phyloP scores from a whole-genome alignment of 2,888 invertebrate species.

The Euclidia mi region DNA sequence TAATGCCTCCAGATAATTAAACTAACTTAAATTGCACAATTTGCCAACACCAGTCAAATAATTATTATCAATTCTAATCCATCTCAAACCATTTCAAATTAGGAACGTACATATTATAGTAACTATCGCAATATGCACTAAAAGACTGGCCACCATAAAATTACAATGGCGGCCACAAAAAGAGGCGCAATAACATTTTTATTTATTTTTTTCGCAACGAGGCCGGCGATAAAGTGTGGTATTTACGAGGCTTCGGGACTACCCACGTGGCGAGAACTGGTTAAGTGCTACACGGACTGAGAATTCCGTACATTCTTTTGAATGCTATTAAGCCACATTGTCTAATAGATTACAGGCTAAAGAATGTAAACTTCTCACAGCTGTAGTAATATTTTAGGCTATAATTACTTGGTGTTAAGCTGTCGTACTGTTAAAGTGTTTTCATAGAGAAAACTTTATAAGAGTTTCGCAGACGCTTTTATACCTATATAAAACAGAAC shows the following conservation, averaged over 20 bases:
- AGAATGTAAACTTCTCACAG: no score
- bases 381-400: no score
- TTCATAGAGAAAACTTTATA: no score
- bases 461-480: no score
- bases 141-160: constrained; percentile 39
- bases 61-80: not conserved
- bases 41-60: no score
- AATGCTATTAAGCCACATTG: not conserved
- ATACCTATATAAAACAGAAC: no score
- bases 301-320: constrained; percentile 8
- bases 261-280: constrained; percentile 60
- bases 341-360: not conserved
- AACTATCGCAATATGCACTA: constrained; percentile 23
- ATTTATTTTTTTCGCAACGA: constrained; percentile 62
- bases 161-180: constrained; percentile 58
- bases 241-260: constrained; percentile 66
- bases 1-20: not conserved
- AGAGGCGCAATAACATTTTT: constrained; percentile 56
- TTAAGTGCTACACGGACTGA: constrained; percentile 23
- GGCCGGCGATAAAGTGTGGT: constrained; percentile 61
- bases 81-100: constrained; percentile 6
- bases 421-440: no score
- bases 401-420: no score
- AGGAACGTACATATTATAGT: constrained; percentile 7
- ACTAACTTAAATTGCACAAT: no score